These are phyloP conservation scores for Rousettus leschenaultii DNA, from an alignment of 2,113 vertebrate genomes.

Conservation along the genomic window DNA sequence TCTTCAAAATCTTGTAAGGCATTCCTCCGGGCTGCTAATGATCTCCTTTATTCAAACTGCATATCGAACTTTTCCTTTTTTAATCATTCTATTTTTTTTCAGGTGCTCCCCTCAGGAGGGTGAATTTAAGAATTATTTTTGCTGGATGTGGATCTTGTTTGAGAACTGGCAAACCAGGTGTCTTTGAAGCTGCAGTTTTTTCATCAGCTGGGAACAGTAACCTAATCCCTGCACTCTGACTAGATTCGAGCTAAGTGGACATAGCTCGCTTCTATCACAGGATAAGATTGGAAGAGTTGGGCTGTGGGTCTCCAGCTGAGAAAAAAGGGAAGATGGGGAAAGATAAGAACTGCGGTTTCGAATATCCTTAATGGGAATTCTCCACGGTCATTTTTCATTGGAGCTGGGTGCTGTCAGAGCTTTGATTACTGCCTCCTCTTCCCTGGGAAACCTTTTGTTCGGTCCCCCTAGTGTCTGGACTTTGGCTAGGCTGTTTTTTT, in stretches of 20 bases:
- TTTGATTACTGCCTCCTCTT: constrained; percentile 10
- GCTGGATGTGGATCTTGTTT: constrained; percentile 55
- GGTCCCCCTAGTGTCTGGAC: background rate
- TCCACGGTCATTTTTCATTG: constrained; percentile 39
- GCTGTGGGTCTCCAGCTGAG: background rate
- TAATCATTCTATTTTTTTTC: background rate
- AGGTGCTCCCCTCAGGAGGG: background rate
- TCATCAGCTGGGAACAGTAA: constrained; percentile 52
- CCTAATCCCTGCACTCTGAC: constrained; percentile 50
- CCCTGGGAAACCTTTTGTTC: constrained; percentile 50
- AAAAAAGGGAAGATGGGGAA: background rate
- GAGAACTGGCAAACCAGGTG: constrained; percentile 18
- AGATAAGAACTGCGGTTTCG: constrained; percentile 62
- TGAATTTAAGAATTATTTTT: background rate
- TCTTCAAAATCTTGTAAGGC: background rate
- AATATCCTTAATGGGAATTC: constrained; percentile 63
- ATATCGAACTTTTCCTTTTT: background rate
- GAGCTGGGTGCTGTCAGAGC: constrained; percentile 26
- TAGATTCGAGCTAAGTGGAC: background rate
- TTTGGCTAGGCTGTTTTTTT: constrained; percentile 38
- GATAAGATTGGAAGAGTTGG: background rate
- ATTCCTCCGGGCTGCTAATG: background rate
- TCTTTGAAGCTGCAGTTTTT: constrained; percentile 58
- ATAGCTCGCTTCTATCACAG: background rate
- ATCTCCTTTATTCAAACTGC: background rate